Conservation (phyloP, 2,113 vertebrate genomes). For the Archilochus colubris region DNA sequence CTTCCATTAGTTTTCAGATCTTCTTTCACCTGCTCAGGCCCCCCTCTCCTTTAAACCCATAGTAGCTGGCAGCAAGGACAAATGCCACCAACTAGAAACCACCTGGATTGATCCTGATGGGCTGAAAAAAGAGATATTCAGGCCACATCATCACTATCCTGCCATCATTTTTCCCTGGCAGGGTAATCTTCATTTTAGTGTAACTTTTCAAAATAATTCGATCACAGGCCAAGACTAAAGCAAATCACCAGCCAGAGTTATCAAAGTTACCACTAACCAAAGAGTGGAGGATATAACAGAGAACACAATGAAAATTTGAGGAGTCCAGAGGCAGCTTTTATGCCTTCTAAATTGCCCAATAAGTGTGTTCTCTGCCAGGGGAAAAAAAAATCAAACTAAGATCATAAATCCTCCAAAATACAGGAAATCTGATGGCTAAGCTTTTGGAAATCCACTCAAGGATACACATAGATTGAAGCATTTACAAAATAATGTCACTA, state of each 20-base stretch:
- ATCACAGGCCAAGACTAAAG: background rate
- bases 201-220: conserved; percentile 6
- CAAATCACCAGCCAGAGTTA: background rate
- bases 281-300: background rate
- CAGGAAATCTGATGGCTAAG: background rate
- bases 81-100: background rate
- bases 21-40: background rate
- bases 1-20: background rate
- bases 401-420: background rate
- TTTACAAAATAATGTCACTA: background rate
- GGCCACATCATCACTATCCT: background rate
- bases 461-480: background rate
- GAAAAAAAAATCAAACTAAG: background rate
- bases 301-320: background rate
- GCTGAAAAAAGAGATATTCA: background rate
- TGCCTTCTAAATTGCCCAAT: background rate
- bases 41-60: background rate
- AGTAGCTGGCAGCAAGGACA: background rate
- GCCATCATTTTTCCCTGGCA: background rate
- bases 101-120: rapidly evolving
- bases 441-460: background rate
- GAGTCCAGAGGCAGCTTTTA: background rate
- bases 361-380: background rate
- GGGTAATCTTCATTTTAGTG: background rate
- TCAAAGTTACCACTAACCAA: background rate